These are phyloP conservation scores for Dastarcus helophoroides DNA, from an alignment of 2,888 invertebrate genomes.

Conservation along the genomic window DNA sequence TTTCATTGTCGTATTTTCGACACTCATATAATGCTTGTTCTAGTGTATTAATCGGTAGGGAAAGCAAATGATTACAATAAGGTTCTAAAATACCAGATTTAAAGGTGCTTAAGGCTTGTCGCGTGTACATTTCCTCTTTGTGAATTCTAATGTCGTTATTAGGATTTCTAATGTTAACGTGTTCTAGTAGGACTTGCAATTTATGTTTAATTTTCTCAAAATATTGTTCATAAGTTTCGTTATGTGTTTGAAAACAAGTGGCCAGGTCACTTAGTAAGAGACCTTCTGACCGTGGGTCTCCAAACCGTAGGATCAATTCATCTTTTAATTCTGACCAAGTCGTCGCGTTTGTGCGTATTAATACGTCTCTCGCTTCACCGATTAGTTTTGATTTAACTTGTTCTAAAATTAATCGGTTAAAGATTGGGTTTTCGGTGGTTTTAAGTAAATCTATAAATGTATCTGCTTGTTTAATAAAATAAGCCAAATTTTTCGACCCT, in stretches of 20 bases:
- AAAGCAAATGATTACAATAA: conserved; percentile 12
- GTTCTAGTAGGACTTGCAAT: conserved; percentile 16
- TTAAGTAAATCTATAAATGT: conserved; percentile 8
- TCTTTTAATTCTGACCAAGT: conserved; percentile 12
- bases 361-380: conserved; percentile 12
- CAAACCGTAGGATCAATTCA: conserved; percentile 10
- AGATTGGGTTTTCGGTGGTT: conserved; percentile 9
- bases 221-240: conserved; percentile 14
- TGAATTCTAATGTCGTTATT: conserved; percentile 7
- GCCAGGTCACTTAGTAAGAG: conserved; percentile 12
- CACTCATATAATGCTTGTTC: conserved; percentile 12
- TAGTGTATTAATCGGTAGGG: conserved; percentile 6
- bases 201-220: conserved; percentile 15
- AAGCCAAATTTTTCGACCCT: conserved; percentile 12
- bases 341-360: conserved; percentile 7
- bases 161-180: conserved; percentile 7
- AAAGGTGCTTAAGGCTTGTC: conserved; percentile 10
- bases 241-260: conserved; percentile 12
- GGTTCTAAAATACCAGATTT: conserved; percentile 12
- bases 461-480: conserved; percentile 13
- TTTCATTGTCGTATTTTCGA: conserved; percentile 12
- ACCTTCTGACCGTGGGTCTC: conserved; percentile 13
- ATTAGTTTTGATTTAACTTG: conserved; percentile 12
- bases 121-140: conserved; percentile 10
- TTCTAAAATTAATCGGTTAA: conserved; percentile 10